phyloP scores from a whole-genome alignment of 2,888 invertebrate species.

The Leptinotarsa tumamoca region DNA sequence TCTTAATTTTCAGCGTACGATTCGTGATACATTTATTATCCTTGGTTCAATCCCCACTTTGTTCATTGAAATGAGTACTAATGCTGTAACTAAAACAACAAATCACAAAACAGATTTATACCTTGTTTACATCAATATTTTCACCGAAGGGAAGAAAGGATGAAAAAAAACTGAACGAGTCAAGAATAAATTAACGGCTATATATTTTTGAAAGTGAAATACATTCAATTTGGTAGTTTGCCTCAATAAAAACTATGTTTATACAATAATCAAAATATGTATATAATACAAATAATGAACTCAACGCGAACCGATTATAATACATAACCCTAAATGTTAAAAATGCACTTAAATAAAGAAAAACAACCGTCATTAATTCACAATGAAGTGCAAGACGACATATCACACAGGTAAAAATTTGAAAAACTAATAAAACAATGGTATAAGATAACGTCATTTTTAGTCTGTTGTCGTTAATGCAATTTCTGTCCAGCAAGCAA shows the following conservation, averaged over 20 bases:
- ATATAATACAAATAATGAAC: slow-evolving; percentile 49
- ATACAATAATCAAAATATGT: slow-evolving; percentile 56
- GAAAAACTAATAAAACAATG: slow-evolving; percentile 41
- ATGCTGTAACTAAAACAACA: too few species aligned
- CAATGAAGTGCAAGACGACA: slow-evolving; percentile 42
- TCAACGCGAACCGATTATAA: slow-evolving; percentile 45
- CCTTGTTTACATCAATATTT: neutral
- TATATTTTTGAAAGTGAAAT: slow-evolving; percentile 61
- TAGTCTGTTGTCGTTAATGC: slow-evolving; percentile 17
- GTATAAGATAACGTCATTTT: slow-evolving; percentile 25
- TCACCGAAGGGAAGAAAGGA: slow-evolving; percentile 9
- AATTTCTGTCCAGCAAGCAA: neutral
- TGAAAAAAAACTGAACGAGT: slow-evolving; percentile 12
- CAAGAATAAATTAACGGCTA: slow-evolving; percentile 55
- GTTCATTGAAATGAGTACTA: too few species aligned
- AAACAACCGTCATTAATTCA: slow-evolving; percentile 39
- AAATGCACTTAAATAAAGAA: slow-evolving; percentile 44
- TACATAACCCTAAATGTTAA: slow-evolving; percentile 25
- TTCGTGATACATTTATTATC: too few species aligned
- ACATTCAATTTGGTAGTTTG: slow-evolving; percentile 64
- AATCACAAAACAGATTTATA: too few species aligned
- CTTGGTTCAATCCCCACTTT: too few species aligned
- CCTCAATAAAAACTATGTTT: slow-evolving; percentile 62
- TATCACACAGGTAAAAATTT: slow-evolving; percentile 44
- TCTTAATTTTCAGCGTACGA: too few species aligned